Evolutionary conservation across 2,888 invertebrate genomes (phyloP), one percentile per base, ranked within the genome.

Genomic region (Oxycera nigricornis): DNA sequence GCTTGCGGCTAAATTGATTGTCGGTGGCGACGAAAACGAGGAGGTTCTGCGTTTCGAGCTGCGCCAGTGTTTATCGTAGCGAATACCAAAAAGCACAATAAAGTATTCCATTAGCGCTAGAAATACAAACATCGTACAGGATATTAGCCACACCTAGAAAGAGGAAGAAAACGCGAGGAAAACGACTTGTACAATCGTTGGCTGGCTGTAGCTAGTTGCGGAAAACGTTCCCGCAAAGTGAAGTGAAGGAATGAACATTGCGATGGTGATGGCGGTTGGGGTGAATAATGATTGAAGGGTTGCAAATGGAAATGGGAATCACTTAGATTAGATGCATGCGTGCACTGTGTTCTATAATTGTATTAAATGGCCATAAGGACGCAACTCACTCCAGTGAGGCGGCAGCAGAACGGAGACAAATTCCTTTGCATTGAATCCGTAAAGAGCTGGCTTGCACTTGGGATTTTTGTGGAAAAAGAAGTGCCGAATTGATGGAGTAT

Each of bases 31-130:
- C 57, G 75, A 75, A 77, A 78, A 73, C 72, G 78, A 78, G 59
- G 77, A 62, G 6, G 75, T 72, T 72, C 74, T 77, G 2, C 76
- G 76, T 74, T 79, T 79, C 9, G 77, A 76, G 73, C 79, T 80
- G 76, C 89, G 86, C 90, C 90, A 90, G 81, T 89, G 89, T 81
- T 90, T 90, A 82, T 90, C 90, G 81, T 90, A 90, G 22, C 90
- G 87, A 82, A 90, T 90, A 74, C 90, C 90, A 81, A 90, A 90
- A 52, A 90, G 84, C 76, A 90, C 90, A 78, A 90, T 88, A 80
- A 90, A 90, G 82, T 90, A 90, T 82, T 90, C 90, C 80, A 90
- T 85, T 70, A 90, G 83, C 1, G 90, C 89, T 78, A 89, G 85
- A 83, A 90, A 90, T 77, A 90, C 90, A 83, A 90, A 90, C 79